Evolutionary conservation across 1,140 invertebrate genomes (phyloP), one percentile per base, ranked within the genome.

Genomic region (Pseudobourletiella spinata): DNA sequence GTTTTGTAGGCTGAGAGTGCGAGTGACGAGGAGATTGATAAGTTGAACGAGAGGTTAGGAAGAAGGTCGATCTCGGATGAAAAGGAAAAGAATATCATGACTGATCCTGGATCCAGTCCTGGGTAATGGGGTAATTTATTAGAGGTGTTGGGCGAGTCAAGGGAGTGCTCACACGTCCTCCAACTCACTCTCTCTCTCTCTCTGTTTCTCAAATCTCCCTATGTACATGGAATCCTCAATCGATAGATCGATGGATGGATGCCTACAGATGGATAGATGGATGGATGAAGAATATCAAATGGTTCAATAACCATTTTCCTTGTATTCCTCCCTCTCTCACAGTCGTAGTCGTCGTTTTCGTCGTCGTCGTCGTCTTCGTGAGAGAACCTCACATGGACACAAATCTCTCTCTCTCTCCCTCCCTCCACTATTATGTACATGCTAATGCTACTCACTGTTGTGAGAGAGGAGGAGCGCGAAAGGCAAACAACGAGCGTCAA

Each of bases 41-140:
- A 39, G 32, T 39, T 39, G 32, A 39, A 39, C n/a, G 32, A 39
- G 32, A 39, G 32, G 32, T 39, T 39, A 39, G 44, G 44, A 48
- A 15, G 44, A 22, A 11, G 11, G 44, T 48, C 44, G 11, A 48
- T 48, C 11, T 8, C 14, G 22, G 11, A 51, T 26, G 48, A 11
- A 18, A 26, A 25, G 28, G 2, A 24, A 51, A 51, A 26, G 25
- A n/a, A 29, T 25, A 58, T 46, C 57, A 58, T 50, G 44, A 59
- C 18, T 35, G 46, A 50, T 59, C 28, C n/a, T 59, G 16, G 39
- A 28, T 14, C 44, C 18, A 51, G 30, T 59, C 48, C 42, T 59
- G 48, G 39, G 56, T 57, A 59, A 59, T 59, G 43, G 44, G 22
- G 28, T 59, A 59, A 59, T 59, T 59, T 59, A 59, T 59, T 59